Percentiles rank a stretch among this genome's conserved stretches.
phyloP scores from a whole-genome alignment of 2,888 invertebrate species.

The Macaria liturata region DNA sequence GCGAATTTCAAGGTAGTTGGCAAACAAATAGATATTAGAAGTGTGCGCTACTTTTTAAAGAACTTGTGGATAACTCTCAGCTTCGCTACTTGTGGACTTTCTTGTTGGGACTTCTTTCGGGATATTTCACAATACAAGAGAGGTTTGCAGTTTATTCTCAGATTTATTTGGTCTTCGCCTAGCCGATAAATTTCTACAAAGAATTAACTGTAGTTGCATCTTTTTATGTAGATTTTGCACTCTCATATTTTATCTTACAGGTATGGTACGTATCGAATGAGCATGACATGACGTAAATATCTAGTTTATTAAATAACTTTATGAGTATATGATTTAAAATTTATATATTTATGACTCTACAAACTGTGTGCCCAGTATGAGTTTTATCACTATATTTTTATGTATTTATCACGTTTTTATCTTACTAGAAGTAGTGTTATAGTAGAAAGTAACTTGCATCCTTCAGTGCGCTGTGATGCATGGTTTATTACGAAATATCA shows the following conservation, averaged over 20 bases:
- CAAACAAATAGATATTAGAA: no score
- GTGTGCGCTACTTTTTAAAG: no score
- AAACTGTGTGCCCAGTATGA: conserved; percentile 9
- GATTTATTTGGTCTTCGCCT: conserved; percentile 19
- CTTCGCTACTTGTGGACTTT: conserved; percentile 33
- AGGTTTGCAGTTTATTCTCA: conserved; percentile 6
- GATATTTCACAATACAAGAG: conserved; percentile 28
- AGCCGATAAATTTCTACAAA: conserved; percentile 21
- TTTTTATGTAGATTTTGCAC: conserved; percentile 26
- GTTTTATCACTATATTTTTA: conserved; percentile 2
- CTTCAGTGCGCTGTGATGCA: conserved; percentile 20
- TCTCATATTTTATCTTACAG: conserved; percentile 23
- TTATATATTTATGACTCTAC: conserved; percentile 3
- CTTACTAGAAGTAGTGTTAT: conserved; percentile 15
- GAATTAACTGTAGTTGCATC: conserved; percentile 32
- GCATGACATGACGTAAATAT: conserved; percentile 22
- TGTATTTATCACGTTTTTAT: not conserved
- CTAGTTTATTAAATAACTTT: conserved; percentile 9
- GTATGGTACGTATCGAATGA: conserved; percentile 29
- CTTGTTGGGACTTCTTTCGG: conserved; percentile 27
- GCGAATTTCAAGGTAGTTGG: no score
- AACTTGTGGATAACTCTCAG: conserved; percentile 13
- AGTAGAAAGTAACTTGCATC: conserved; percentile 20
- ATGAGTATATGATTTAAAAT: no score
- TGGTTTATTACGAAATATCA: conserved; percentile 9